Evolutionary conservation across 2,888 invertebrate genomes (phyloP).

Genomic region (Julus scanicus): DNA sequence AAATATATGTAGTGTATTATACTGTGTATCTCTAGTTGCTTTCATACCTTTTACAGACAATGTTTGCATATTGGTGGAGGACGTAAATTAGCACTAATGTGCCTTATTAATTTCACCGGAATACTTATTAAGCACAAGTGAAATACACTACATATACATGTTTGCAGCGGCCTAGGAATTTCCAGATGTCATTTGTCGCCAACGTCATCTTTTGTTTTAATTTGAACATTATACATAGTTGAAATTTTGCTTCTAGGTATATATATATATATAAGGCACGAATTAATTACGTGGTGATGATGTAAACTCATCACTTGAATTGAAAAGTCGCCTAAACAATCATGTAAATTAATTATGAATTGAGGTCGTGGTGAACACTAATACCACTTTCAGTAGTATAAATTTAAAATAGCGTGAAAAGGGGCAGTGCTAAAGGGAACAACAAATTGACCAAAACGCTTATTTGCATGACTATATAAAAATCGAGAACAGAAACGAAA

Average conservation of each 20-base stretch:
- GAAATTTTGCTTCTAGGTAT: background rate
- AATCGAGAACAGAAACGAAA: slow-evolving; percentile 15
- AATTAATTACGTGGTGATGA: background rate
- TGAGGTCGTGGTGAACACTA: background rate
- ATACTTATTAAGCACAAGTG: no score
- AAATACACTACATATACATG: no score
- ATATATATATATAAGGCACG: background rate
- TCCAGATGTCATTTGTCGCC: no score
- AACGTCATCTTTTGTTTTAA: no score
- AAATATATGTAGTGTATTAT: no score
- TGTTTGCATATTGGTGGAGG: no score
- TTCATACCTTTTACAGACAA: no score
- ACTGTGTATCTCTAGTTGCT: no score
- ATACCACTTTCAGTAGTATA: background rate
- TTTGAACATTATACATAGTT: background rate
- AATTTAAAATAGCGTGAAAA: background rate
- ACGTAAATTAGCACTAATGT: no score
- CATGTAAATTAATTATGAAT: background rate
- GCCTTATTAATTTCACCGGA: no score
- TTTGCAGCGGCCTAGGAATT: no score
- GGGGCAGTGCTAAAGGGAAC: background rate
- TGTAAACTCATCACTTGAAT: no score
- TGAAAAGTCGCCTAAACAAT: background rate
- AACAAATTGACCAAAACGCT: background rate
- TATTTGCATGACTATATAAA: background rate